Percentiles rank a stretch among this genome's conserved stretches.
These are phyloP conservation scores for Drosophila nikananu DNA, from an alignment of 1,140 invertebrate genomes.

Conservation along the genomic window DNA sequence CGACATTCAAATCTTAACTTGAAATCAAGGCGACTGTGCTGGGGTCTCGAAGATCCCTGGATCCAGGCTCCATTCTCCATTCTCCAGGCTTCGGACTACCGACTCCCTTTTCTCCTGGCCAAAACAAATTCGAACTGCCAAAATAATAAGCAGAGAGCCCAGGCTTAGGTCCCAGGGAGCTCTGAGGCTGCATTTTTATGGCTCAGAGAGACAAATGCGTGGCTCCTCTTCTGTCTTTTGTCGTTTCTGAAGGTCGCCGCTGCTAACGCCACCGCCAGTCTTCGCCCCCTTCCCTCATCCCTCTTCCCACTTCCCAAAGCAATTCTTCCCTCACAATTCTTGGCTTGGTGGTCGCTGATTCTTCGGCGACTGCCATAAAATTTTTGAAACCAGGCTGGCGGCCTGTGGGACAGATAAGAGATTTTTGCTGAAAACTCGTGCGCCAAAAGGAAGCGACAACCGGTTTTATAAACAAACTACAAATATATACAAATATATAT, in stretches of 20 bases:
- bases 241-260: slow-evolving; percentile 31
- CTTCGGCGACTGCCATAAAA: slow-evolving; percentile 64
- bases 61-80: background rate
- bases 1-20: slow-evolving; percentile 84
- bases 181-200: slow-evolving; percentile 39
- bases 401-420: slow-evolving; percentile 66
- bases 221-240: slow-evolving; percentile 8
- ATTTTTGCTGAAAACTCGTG: slow-evolving; percentile 84
- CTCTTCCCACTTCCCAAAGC: too few species aligned
- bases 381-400: slow-evolving; percentile 60
- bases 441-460: slow-evolving; percentile 65
- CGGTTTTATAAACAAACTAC: slow-evolving; percentile 13
- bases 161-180: background rate
- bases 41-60: slow-evolving; percentile 5
- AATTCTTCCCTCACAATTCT: background rate
- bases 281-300: background rate
- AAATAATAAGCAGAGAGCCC: slow-evolving; percentile 70
- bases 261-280: slow-evolving; percentile 26
- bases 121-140: slow-evolving; percentile 83
- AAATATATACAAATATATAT: slow-evolving; percentile 44
- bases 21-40: slow-evolving; percentile 68
- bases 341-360: slow-evolving; percentile 21
- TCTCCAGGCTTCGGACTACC: background rate
- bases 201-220: slow-evolving; percentile 33
- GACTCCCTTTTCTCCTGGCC: slow-evolving; percentile 43